Base-by-base conservation (phyloP, 1,140 invertebrate genomes). In the Fopius arisanus region DNA sequence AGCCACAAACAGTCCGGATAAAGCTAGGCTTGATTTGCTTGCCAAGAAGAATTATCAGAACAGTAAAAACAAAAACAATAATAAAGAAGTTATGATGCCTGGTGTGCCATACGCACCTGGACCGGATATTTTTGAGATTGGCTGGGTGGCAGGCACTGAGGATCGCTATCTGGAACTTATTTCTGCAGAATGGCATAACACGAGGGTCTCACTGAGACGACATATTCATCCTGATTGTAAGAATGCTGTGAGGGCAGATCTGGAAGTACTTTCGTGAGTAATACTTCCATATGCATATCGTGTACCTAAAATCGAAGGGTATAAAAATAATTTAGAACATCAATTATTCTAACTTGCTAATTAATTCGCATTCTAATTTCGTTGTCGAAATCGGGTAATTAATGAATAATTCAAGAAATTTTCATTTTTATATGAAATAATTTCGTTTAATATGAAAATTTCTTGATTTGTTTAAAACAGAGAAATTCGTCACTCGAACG, bases 141-240 rank as follows among this genome's bases (percentile, higher is more conserved):
- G 78, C 14, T 82, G 73, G 73, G 66, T 85, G n/a, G 73, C 81
- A 0, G 84, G 84, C 2, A 84, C 83, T 3, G 83, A 85, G 33
- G 81, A 84, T 73, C 79, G 79, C 29, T 81, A 80, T 51, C 66
- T 85, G 3, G 81, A 83, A 7, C 14, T 83, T 2, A 76, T 83
- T 12, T 82, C 75, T 40, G 84, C 83, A 4, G 84, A 85, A 54
- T 85, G 84, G 84, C 78, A 84, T 48, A 84, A 79, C 31, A 84
- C 82, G 0, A 78, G 77, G 66, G 78, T 84, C 7, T 76, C 80
- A 0, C 26, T 85, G 1, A 82, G 82, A 37, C 79, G 79, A 65
- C 78, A 82, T 33, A 74, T 78, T 0, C 79, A 82, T 67, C 68
- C 78, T 1, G 75, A 81, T 9, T 84, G 80, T 26, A 74, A 73